These are phyloP conservation scores for Caenorhabditis sp. DNA, from an alignment of 2,888 invertebrate genomes.

Conservation along the genomic window DNA sequence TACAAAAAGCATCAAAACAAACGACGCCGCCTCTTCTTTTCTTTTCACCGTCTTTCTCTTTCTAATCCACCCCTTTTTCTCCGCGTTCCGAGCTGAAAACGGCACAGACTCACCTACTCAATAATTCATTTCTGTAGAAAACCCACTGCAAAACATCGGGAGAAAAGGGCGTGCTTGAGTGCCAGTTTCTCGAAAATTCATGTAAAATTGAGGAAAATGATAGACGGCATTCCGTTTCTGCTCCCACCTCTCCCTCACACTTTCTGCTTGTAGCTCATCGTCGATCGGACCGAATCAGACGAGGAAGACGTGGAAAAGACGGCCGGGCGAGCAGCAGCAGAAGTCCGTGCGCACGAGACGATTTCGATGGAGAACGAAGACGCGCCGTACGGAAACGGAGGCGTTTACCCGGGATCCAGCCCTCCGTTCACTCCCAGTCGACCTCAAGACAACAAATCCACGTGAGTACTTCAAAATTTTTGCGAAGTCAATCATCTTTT, in stretches of 20 bases:
- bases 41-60: background rate
- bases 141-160: background rate
- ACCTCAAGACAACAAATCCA: constrained; percentile 64
- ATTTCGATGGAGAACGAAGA: constrained; percentile 46
- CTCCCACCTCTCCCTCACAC: background rate
- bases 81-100: constrained; percentile 5
- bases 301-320: constrained; percentile 63
- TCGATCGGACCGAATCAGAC: constrained; percentile 64
- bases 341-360: constrained; percentile 25
- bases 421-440: constrained; percentile 59
- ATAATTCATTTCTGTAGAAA: constrained; percentile 13
- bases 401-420: constrained; percentile 65
- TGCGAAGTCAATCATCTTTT: too few species aligned
- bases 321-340: constrained; percentile 12
- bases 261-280: constrained; percentile 60
- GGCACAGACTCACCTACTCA: constrained; percentile 13
- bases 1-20: constrained; percentile 19
- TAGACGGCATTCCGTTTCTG: constrained; percentile 4
- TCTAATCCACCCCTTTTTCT: constrained; percentile 16
- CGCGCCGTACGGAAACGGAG: constrained; percentile 56
- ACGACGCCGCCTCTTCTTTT: background rate
- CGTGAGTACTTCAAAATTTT: constrained; percentile 27
- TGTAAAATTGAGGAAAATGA: constrained; percentile 9
- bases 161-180: background rate
- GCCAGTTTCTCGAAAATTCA: constrained; percentile 10